Evolutionary conservation across 2,113 vertebrate species (phyloP).

Genomic region (Aix galericulata): DNA sequence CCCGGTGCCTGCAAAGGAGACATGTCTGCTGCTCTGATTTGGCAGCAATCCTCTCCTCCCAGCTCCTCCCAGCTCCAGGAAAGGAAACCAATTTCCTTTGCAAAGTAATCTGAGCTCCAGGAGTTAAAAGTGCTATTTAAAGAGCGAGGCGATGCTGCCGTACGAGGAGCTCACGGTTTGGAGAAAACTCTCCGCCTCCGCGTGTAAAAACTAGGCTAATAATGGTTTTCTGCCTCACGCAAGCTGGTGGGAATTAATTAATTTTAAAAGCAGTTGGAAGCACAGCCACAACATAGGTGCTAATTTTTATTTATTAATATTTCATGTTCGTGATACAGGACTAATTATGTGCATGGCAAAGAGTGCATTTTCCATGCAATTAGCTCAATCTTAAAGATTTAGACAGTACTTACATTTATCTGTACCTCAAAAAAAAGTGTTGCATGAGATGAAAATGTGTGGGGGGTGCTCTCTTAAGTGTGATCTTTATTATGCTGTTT

Average conservation of each 20-base stretch:
- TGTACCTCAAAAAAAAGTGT: background rate
- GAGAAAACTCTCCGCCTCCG: background rate
- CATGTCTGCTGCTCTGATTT: background rate
- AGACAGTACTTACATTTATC: background rate
- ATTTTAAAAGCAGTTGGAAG: constrained; percentile 33
- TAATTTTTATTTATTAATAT: constrained; percentile 35
- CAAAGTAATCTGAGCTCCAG: constrained; percentile 31
- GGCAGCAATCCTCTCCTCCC: background rate
- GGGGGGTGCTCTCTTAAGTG: background rate
- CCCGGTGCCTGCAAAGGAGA: background rate
- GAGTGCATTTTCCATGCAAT: background rate
- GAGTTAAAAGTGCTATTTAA: constrained; percentile 25
- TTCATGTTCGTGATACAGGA: constrained; percentile 6
- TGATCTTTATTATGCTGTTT: background rate
- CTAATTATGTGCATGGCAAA: background rate
- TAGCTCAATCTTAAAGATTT: background rate
- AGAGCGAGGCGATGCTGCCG: background rate
- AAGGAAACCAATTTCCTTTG: constrained; percentile 42
- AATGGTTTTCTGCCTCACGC: constrained; percentile 20
- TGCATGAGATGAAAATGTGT: background rate
- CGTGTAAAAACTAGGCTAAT: constrained; percentile 36
- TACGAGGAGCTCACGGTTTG: background rate
- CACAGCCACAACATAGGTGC: background rate
- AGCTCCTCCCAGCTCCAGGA: background rate
- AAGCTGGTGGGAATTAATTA: constrained; percentile 25